Evolutionary conservation across 1,140 invertebrate genomes (phyloP).

Genomic region (Bathynomus jamesi): DNA sequence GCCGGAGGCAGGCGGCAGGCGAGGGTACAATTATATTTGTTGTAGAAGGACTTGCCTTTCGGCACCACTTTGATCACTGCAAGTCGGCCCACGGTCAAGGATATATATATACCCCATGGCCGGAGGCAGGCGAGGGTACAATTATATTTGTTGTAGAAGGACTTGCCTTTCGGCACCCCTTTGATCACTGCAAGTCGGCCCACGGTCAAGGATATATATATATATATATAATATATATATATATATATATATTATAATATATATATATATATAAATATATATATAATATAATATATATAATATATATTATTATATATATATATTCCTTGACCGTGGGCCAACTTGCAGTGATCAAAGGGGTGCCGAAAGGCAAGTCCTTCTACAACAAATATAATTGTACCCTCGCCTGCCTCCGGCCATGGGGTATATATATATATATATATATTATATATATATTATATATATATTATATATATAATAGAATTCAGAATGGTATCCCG

Average conservation of each 20-base stretch:
- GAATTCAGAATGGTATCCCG: no score
- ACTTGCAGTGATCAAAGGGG: no score
- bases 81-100: background rate
- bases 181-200: no score
- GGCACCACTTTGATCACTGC: no score
- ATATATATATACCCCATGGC: background rate
- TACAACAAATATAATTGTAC: background rate
- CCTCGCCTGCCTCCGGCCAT: background rate
- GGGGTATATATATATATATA: background rate
- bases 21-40: background rate
- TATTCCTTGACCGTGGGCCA: background rate
- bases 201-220: background rate
- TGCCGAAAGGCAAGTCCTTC: no score
- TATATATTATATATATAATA: background rate
- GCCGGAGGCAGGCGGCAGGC: background rate
- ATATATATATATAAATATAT: background rate
- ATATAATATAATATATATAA: background rate
- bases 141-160: background rate
- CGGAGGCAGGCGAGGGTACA: background rate
- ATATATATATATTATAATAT: background rate
- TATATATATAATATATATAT: background rate
- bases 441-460: constrained; percentile 3
- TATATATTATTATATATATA: background rate
- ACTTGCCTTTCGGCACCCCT: no score
- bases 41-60: background rate